Evolutionary conservation across 2,888 invertebrate species (phyloP), one percentile per base, ranked within the genome.

Genomic region (Cryptus armator): DNA sequence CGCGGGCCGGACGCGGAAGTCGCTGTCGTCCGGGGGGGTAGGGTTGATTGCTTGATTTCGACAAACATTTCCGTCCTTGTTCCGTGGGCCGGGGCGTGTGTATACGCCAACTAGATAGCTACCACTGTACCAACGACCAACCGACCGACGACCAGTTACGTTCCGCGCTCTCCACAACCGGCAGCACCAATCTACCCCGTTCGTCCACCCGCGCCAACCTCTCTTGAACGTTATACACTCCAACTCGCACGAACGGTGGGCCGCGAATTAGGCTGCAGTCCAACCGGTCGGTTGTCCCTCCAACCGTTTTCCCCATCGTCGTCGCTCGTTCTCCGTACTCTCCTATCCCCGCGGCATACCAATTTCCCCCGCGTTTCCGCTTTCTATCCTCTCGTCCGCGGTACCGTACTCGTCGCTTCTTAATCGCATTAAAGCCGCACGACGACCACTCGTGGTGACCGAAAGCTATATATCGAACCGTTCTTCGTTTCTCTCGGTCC

Each of bases 1-100:
- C 67, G 64, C 66, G 56, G 43, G 62, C 70, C 78, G 81, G 81
- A 78, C 74, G 59, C 84, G 75, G 78, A 81, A 75, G 81, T 81
- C 81, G 53, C 81, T 81, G 67, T 83, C 87, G 83, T 76, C 86
- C 86, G 82, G 89, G 37, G 37, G 37, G 37, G 84, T 83, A 84
- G 88, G 88, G 88, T 88, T 91, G 92, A 92, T 92, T 92, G 90
- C 91, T 91, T 92, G 91, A 92, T 92, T 91, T 92, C 91, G 89
- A 90, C 92, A 91, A 92, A 92, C 90, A 91, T 90, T 89, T 87
- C 85, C 88, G 84, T 83, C 84, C 84, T 67, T 79, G 84, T 72
- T 83, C 37, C 56, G 85, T 71, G 56, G 75, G 70, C 59, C 83
- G 80, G 10, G 37, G 56, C 19, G 64, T 29, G 37, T 67, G n/a